Evolutionary conservation across 2,888 invertebrate species (phyloP), one percentile per base, ranked within the genome.

Genomic region (Drosophila mimetica): DNA sequence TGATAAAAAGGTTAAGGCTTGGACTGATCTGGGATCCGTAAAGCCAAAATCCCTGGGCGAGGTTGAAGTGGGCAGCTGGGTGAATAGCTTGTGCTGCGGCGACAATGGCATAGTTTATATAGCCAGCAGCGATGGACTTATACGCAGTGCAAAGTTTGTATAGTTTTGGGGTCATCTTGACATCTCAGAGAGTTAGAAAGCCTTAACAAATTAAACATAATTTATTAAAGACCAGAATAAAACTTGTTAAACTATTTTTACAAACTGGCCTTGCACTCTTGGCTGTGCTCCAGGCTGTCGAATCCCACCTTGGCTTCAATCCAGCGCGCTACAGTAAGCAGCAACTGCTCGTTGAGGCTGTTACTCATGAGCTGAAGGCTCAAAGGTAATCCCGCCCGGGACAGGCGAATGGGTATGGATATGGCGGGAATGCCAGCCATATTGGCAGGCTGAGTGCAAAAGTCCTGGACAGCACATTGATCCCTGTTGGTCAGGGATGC

Each of bases 381-480:
- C 13, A 99, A 92, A 0, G 99, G 99, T 60, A 98, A 91, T 4
- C 95, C 95, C 55, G 93, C 93, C 28, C 90, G 91, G 0, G 97
- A 97, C 30, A 98, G 91, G 57, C 93, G 93, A 52, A 97, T 94
- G 0, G 99, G 99, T 71, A 99, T 92, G 3, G 95, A 96, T 18
- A 99, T 90, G 0, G 99, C 98, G 9, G 99, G 98, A 60, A 98
- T 93, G 1, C 99, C 99, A 36, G 99, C 98, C 96, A 99, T 96
- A 90, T 99, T 99, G 0, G 97, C 97, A 0, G 99, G 96, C 89
- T 98, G 98, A 0, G 99, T 99, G 89, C 97, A 99, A 90, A 95
- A 97, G 92, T 99, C 99, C 89, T 97, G 97, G 42, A 96, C 93
- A 0, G 96, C 96, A 90, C 97, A 96, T 87, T 98, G 96, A 85